Conservation (phyloP, 2,113 vertebrate genomes). For the Halcyon malimbica region DNA sequence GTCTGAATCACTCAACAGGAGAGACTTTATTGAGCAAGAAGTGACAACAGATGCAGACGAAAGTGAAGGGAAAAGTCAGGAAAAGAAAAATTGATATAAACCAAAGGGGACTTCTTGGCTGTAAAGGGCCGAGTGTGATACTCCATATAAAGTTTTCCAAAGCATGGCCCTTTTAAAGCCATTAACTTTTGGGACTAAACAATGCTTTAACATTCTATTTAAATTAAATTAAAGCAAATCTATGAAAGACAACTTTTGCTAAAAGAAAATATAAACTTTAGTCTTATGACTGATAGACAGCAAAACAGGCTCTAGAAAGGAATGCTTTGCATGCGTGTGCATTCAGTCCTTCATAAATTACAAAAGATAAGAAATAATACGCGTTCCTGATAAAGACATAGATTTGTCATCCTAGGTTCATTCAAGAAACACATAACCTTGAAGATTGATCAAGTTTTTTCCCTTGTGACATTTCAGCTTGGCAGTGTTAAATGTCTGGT, state of each 20-base stretch:
- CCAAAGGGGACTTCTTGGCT: not conserved
- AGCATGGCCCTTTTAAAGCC: not conserved
- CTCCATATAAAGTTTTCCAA: not conserved
- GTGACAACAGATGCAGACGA: accelerated
- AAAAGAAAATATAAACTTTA: not conserved
- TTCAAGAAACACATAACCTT: not conserved
- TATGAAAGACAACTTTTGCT: not conserved
- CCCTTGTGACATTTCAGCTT: not conserved
- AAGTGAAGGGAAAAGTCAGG: not conserved
- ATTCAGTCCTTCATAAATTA: not conserved
- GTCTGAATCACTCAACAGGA: not conserved
- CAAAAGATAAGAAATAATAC: not conserved
- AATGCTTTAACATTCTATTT: not conserved
- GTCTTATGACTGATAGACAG: not conserved
- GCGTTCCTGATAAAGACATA: not conserved
- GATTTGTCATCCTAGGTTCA: not conserved
- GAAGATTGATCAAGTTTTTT: not conserved
- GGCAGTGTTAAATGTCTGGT: not conserved
- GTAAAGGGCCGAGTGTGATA: not conserved
- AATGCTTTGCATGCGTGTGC: not conserved
- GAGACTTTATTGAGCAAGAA: not conserved
- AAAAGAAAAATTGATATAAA: not conserved
- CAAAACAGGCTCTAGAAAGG: not conserved
- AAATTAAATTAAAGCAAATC: not conserved
- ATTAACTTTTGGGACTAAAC: not conserved